Evolutionary conservation across 2,113 vertebrate species (phyloP), one percentile per base, ranked within the genome.

Genomic region (Poeciliopsis prolifica): DNA sequence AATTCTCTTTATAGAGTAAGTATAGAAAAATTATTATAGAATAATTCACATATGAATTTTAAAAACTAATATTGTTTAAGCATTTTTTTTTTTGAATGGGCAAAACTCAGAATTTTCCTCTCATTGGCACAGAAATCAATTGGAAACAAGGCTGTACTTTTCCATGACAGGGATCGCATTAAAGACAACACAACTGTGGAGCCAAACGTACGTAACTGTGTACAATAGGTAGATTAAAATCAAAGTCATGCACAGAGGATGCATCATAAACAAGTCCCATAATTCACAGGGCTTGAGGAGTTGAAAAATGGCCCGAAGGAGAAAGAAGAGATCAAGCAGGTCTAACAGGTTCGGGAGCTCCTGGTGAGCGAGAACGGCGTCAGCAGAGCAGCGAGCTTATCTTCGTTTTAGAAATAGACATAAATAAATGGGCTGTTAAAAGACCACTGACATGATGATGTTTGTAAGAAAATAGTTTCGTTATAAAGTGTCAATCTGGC

Each of bases 281-380:
- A 61, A 8, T 51, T 71, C 83, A 80, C 51, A 89, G 82, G 79
- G 5, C 26, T n/a, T 61, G 48, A 35, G 68, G 44, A 11, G 51
- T 58, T 24, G 19, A 8, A 58, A 42, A 37, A 11, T 29, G 37
- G 11, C 4, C 29, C 62, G 77, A 5, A 37, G 33, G 19, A n/a
- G 11, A 12, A 71, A 69, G 30, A 13, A 26, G 60, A 66, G n/a
- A 58, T 26, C 60, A 22, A 74, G 30, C 88, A 64, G 65, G 91
- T 85, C 33, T 7, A 72, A 40, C 89, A 79, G 85, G 86, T 77
- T 64, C 1, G 33, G 62, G 26, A 76, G 35, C 24, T 69, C 75
- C 19, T 15, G 64, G 24, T 13, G 4, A 66, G 67, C 24, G 26
- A 77, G 30, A 12, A 5, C 40, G 31, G 71, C 48, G 61, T 26